These are phyloP conservation scores for Myotis planiceps DNA, from an alignment of 2,797 vertebrate species.

Conservation along the genomic window DNA sequence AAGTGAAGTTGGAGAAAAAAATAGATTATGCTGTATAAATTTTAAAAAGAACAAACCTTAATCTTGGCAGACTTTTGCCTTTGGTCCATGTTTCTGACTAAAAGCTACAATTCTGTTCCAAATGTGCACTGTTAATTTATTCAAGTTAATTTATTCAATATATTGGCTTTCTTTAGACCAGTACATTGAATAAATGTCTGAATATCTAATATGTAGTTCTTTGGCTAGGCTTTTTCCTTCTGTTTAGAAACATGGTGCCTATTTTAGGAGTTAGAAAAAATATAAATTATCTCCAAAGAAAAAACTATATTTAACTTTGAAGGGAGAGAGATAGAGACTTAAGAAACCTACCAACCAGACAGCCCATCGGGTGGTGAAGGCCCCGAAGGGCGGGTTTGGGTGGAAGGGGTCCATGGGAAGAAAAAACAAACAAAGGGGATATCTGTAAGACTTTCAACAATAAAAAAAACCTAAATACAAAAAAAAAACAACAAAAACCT, in stretches of 20 bases:
- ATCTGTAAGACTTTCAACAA: no score
- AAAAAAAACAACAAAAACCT: neutral
- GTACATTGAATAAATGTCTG: neutral
- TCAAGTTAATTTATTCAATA: conserved; percentile 64
- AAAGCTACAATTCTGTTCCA: conserved; percentile 65
- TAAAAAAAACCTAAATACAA: no score
- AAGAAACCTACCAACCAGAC: neutral
- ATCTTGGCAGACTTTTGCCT: conserved; percentile 63
- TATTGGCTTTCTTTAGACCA: conserved; percentile 62
- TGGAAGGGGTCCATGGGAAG: no score
- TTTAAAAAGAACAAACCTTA: neutral
- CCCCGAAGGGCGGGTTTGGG: no score
- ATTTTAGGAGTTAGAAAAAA: conserved; percentile 10
- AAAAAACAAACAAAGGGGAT: no score
- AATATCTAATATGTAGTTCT: neutral
- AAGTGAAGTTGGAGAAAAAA: neutral
- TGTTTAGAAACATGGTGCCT: neutral
- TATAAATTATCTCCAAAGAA: conserved; percentile 4
- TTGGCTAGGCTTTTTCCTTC: neutral
- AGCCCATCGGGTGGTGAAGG: no score
- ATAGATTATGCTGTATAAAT: neutral
- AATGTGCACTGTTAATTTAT: neutral
- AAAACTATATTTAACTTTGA: conserved; percentile 8
- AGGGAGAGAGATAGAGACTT: neutral
- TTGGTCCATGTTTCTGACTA: conserved; percentile 67